Evolutionary conservation across 1,140 invertebrate genomes (phyloP), one percentile per base, ranked within the genome.

Genomic region (Drosophila athabasca): DNA sequence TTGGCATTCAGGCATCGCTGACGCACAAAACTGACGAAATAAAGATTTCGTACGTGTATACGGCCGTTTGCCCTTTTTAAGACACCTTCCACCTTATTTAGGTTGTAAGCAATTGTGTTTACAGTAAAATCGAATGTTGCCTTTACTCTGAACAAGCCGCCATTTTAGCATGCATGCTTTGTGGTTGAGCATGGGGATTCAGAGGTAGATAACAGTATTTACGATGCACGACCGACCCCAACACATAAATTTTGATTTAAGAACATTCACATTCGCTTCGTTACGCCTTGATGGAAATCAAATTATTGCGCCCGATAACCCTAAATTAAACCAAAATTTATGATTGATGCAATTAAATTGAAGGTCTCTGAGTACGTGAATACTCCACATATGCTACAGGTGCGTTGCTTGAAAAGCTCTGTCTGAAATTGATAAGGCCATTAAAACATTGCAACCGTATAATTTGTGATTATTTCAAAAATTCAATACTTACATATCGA

Each of bases 171-270:
- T 31, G 9, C 48, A 52, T 31, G 13, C 48, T 43, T 51, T 13
- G 54, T 70, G 43, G 7, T 11, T 22, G 57, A 35, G 57, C 19
- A 45, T 48, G 31, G 44, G 44, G 35, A 11, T 3, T 39, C 35
- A 39, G 11, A 39, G 19, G 45, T 60, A 45, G 74, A 78, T 78
- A 75, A 78, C 66, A 17, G 76, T 66, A 78, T 78, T 78, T 78
- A 78, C 76, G 72, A 76, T 65, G 65, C 57, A 59, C 48, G 55
- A 55, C 59, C 43, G 43, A 54, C 53, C 53, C 44, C 66, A 61
- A 68, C 46, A 51, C 71, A 75, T 78, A 78, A 76, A 78, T 78
- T 64, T 57, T 61, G 76, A 71, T 78, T 78, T 76, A 71, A 78
- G 71, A 71, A 62, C 66, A 66, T 70, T 71, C 52, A 24, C 50